A percentile compares a stretch with the other conserved stretches of the same genome.
These are phyloP conservation scores for Lathamus discolor DNA, from an alignment of 2,113 vertebrate species.

Conservation along the genomic window DNA sequence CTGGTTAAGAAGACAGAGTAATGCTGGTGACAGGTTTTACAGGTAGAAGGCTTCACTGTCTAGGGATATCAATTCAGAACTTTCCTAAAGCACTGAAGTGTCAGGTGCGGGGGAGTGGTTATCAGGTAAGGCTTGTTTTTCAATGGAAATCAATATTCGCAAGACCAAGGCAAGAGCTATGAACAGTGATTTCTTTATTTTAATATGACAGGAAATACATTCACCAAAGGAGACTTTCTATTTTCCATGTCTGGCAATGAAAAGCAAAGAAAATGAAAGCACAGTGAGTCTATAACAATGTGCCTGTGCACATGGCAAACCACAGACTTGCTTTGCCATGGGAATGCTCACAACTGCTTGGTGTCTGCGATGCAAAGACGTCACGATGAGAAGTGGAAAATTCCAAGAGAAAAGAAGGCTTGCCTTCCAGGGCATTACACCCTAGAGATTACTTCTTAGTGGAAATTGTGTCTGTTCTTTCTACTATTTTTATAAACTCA, in stretches of 20 bases:
- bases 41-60: background rate
- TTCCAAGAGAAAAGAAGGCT: constrained; percentile 40
- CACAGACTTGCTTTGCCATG: constrained; percentile 29
- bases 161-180: background rate
- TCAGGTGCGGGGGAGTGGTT: accelerated
- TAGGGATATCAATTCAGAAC: background rate
- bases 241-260: background rate
- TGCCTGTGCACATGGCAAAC: constrained; percentile 22
- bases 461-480: constrained; percentile 18
- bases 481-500: constrained; percentile 21
- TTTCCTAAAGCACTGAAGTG: background rate
- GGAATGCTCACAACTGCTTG: constrained; percentile 51
- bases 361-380: constrained; percentile 11
- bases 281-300: background rate
- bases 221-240: background rate
- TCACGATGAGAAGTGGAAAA: constrained; percentile 46
- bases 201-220: background rate
- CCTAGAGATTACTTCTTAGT: constrained; percentile 33
- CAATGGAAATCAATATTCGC: background rate
- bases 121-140: background rate
- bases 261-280: constrained; percentile 50
- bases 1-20: background rate
- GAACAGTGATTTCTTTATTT: background rate
- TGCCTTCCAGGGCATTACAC: constrained; percentile 44
- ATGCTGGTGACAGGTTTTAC: background rate